Evolutionary conservation across 2,888 invertebrate genomes (phyloP).

Genomic region (Nomada fabriciana): DNA sequence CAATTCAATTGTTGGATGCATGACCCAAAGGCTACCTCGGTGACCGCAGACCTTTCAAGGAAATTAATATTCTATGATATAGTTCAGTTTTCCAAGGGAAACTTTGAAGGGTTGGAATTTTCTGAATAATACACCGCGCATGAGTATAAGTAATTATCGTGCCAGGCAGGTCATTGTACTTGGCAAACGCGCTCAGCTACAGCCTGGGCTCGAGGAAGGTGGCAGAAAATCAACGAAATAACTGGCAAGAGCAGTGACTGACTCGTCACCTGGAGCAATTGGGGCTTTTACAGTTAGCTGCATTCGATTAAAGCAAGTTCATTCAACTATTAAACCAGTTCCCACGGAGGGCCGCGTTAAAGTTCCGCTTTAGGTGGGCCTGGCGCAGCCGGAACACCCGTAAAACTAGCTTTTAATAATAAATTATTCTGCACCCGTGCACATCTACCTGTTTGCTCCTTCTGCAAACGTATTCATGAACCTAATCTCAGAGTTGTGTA

Average conservation of each 20-base stretch:
- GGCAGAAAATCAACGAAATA: conserved; percentile 49
- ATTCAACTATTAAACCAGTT: conserved; percentile 23
- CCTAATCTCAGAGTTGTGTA: conserved; percentile 15
- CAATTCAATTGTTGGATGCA: too few species aligned
- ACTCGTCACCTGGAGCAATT: conserved; percentile 35
- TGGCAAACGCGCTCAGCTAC: conserved; percentile 33
- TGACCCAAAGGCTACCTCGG: too few species aligned
- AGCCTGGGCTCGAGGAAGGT: not conserved
- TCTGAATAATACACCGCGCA: not conserved
- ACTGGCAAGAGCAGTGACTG: conserved; percentile 32
- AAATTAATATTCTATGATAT: not conserved
- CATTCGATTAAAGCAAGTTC: conserved; percentile 47
- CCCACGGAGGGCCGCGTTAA: too few species aligned
- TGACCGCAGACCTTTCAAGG: not conserved
- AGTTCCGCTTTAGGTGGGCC: not conserved
- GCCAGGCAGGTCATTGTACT: conserved; percentile 42
- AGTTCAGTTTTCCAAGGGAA: too few species aligned
- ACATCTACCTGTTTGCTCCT: not conserved
- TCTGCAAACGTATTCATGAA: conserved; percentile 18
- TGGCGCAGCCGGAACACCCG: conserved; percentile 2
- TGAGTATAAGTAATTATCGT: conserved; percentile 5
- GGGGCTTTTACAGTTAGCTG: conserved; percentile 31
- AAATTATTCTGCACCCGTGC: conserved; percentile 32
- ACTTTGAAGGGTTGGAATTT: not conserved
- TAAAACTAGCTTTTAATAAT: conserved; percentile 30